A percentile compares a stretch with the other conserved stretches of the same genome.
Conservation (phyloP, 2,888 invertebrate genomes). For the Drosophila fulvimacula region DNA sequence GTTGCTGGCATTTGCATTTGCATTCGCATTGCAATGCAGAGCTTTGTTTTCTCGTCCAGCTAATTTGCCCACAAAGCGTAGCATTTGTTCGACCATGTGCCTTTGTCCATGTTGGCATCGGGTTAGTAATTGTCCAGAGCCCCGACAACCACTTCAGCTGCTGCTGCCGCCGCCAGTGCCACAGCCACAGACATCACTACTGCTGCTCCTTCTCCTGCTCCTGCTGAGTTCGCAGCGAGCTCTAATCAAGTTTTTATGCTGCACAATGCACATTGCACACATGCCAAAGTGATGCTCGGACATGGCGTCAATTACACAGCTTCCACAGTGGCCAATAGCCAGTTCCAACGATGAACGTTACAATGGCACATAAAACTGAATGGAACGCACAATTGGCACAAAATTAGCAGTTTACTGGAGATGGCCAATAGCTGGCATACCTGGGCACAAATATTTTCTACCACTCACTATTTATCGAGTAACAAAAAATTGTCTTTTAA, state of each 20-base stretch:
- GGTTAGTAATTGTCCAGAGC: slow-evolving; percentile 29
- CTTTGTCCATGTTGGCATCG: slow-evolving; percentile 31
- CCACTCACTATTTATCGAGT: not conserved
- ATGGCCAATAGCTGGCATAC: slow-evolving; percentile 15
- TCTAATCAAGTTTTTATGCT: slow-evolving; percentile 58
- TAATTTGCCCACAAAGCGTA: slow-evolving; percentile 57
- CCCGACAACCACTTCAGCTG: slow-evolving; percentile 3
- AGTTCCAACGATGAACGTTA: not conserved
- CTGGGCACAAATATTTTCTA: not conserved
- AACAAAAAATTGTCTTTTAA: not conserved
- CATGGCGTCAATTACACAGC: slow-evolving; percentile 39
- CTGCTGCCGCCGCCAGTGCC: not conserved
- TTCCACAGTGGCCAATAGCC: slow-evolving; percentile 9
- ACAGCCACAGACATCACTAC: no score
- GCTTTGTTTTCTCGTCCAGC: slow-evolving; percentile 57
- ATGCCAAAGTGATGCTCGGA: slow-evolving; percentile 19
- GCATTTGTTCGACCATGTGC: slow-evolving; percentile 41
- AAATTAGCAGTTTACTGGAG: slow-evolving; percentile 15
- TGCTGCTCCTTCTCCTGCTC: not conserved
- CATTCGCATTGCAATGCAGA: slow-evolving; percentile 15
- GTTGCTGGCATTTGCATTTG: slow-evolving; percentile 27
- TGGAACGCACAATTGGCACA: slow-evolving; percentile 25
- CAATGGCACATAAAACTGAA: slow-evolving; percentile 28
- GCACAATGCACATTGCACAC: slow-evolving; percentile 29
- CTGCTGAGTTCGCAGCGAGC: slow-evolving; percentile 5